Evolutionary conservation across 1,140 invertebrate species (phyloP), one percentile per base, ranked within the genome.

Genomic region (Halesus radiatus): DNA sequence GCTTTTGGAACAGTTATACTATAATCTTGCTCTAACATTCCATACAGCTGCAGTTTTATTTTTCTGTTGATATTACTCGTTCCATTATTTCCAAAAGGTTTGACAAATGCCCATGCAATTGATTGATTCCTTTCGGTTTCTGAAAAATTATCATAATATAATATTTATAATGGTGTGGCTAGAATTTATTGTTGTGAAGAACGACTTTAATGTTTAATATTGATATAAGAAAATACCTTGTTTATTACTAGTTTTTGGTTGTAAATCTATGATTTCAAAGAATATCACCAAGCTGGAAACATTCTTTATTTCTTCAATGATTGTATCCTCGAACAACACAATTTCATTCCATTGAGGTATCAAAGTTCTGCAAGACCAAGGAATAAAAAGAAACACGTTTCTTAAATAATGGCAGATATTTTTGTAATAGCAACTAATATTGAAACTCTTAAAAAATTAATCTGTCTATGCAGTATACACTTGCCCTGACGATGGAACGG

Each of bases 31-130:
- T 84, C 76, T 18, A 76, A 37, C 6, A 81, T 50, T 58, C 84
- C 66, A 78, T 86, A 86, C 5, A 86, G 60, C 80, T 87, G 86
- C 45, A 87, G 75, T 72, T 85, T 83, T 20, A 86, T 18, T 80
- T 84, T 86, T 82, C 84, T 84, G 8, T 85, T 84, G 13, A 85
- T 66, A 56, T 86, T 85, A 18, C 68, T 74, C 8, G 22, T 23
- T 23, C 73, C 70, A 68, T 85, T 78, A 80, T 81, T 73, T 74
- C 81, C 81, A 10, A 82, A 54, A 16, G 83, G 75, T 82, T 86
- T 86, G 45, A 87, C 72, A 80, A 87, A 87, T 18, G 84, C 85
- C 84, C 85, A 86, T n/a, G 84, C 84, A 70, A 87, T 83, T 29
- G 82, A 83, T 58, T 84, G 78, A 80, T 81, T 83, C 50, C 83